phyloP scores from a whole-genome alignment of 2,113 vertebrate species.

The Globicephala melas region DNA sequence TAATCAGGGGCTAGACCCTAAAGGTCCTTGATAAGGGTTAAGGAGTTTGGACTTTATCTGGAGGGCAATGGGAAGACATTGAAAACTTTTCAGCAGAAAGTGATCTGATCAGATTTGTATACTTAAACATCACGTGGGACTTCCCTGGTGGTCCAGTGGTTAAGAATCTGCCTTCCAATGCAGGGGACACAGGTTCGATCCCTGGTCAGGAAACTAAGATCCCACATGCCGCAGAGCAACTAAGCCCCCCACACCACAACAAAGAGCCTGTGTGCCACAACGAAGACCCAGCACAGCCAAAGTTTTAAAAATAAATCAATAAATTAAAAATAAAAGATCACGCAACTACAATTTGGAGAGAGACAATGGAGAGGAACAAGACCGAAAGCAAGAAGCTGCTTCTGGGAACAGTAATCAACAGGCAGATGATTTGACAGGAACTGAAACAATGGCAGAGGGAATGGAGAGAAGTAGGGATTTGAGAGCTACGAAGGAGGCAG shows the following conservation, averaged over 20 bases:
- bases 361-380: not conserved
- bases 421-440: not conserved
- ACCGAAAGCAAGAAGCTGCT: not conserved
- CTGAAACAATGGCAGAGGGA: not conserved
- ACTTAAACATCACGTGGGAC: not conserved
- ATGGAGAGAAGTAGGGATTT: not conserved
- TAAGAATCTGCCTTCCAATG: not conserved
- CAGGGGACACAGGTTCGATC: not conserved
- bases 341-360: not conserved
- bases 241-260: no score
- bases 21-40: not conserved
- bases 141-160: not conserved
- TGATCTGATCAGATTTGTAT: not conserved
- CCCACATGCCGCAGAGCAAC: not conserved
- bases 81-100: not conserved
- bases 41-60: not conserved
- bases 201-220: not conserved
- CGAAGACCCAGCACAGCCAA: not conserved
- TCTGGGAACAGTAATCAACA: not conserved
- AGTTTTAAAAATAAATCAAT: not conserved
- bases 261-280: no score
- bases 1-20: not conserved
- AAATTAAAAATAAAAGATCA: not conserved
- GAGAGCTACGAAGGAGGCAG: not conserved
- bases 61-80: not conserved